These are phyloP conservation scores for Trachelus troglodyta DNA, from an alignment of 2,888 invertebrate genomes.

Conservation along the genomic window DNA sequence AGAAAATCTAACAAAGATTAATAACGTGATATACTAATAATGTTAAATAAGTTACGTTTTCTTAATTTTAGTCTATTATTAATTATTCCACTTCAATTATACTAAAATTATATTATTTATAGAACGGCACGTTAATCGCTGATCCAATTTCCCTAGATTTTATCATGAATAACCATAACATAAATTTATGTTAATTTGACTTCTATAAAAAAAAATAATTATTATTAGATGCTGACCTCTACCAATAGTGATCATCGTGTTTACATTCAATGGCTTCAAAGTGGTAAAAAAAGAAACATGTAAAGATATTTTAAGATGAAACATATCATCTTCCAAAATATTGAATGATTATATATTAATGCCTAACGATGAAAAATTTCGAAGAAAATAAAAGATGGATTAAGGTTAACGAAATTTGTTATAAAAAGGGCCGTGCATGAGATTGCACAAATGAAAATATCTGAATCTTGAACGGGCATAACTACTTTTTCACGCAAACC, in stretches of 20 bases:
- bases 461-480: not conserved
- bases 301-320: not conserved
- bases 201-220: not conserved
- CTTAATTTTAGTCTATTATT: not conserved
- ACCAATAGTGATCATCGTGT: not conserved
- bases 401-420: not conserved
- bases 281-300: not conserved
- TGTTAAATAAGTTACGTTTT: not conserved
- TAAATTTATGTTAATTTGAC: not conserved
- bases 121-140: not conserved
- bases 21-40: not conserved
- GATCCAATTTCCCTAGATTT: not conserved
- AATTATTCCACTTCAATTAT: not conserved
- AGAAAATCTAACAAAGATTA: not conserved
- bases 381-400: not conserved
- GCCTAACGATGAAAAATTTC: not conserved
- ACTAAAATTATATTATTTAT: not conserved
- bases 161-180: not conserved
- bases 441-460: not conserved
- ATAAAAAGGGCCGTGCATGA: not conserved
- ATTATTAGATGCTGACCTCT: not conserved
- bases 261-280: not conserved
- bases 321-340: not conserved
- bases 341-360: not conserved
- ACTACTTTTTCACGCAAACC: not conserved